Percentiles rank a stretch among this genome's conserved stretches.
Evolutionary conservation across 2,888 invertebrate genomes (phyloP).

Genomic region (Slavum lentiscoides): DNA sequence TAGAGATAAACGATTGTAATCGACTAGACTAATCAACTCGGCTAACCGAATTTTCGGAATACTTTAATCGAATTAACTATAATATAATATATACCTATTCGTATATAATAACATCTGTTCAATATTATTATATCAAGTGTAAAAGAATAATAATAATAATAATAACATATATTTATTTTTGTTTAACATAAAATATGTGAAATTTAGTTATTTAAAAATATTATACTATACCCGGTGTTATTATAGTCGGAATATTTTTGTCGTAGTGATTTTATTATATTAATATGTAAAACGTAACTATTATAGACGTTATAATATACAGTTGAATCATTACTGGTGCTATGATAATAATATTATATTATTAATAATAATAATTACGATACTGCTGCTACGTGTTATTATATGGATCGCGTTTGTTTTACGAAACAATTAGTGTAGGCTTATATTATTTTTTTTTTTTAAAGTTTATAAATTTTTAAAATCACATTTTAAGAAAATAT

Average conservation of each 20-base stretch:
- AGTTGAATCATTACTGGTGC: conserved; percentile 50
- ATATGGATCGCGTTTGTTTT: conserved; percentile 5
- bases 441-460: conserved; percentile 25
- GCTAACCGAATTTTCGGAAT: too few relatives aligned
- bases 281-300: not conserved
- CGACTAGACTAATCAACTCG: too few relatives aligned
- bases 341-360: conserved; percentile 6
- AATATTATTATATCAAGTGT: too few relatives aligned
- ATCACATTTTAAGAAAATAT: conserved; percentile 20
- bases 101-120: too few relatives aligned
- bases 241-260: conserved; percentile 12
- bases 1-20: too few relatives aligned
- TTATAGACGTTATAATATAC: conserved; percentile 25
- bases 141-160: too few relatives aligned
- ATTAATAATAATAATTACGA: conserved; percentile 23
- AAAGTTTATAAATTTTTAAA: conserved; percentile 22
- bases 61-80: too few relatives aligned
- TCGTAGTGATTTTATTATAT: not conserved
- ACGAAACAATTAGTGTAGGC: conserved; percentile 30
- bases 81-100: too few relatives aligned
- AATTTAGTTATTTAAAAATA: too few relatives aligned
- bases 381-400: conserved; percentile 5
- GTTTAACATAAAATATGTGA: too few relatives aligned
- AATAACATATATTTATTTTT: too few relatives aligned
- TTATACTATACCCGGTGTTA: too few relatives aligned